Evolutionary conservation across 2,888 invertebrate genomes (phyloP), one percentile per base, ranked within the genome.

Genomic region (Fragum fragum): DNA sequence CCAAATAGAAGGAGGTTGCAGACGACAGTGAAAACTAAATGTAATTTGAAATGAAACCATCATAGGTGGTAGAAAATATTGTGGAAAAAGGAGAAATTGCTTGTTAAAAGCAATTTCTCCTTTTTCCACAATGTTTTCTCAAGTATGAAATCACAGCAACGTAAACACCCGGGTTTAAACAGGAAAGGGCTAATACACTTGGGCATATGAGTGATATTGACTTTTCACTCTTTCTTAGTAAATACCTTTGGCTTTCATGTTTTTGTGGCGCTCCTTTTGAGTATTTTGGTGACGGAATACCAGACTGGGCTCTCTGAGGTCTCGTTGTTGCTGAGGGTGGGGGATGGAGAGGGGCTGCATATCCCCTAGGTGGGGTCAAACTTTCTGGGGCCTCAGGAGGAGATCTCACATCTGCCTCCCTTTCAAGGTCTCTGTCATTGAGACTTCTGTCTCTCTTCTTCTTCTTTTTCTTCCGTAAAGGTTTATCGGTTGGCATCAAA

Each of bases 321-420:
- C 87, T 79, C 3, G 76, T 55, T 59, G 86, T 88, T 14, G 87
- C 88, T 76, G 88, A 87, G 29, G 90, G 90, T 26, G 91, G 91
- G 14, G 92, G 92, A 68, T 92, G 91, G n/a, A 92, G 86, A 2
- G 91, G 91, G 0, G 91, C 91, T 53, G 91, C 91, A 80, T 88
- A 91, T 26, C 92, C 92, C 26, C 90, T 69, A 16, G 91, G 91
- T 28, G 90, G 91, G 55, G 90, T 87, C 59, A 91, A 85, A 79
- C 89, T 90, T 76, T 90, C 89, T 9, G 90, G 90, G 7, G 84
- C 85, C 47, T 86, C 81, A 11, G 87, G 79, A 21, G 88, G 88
- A 63, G 88, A 88, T 55, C 87, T 81, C n/a, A 83, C 76, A 61
- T 91, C 90, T 28, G 77, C 79, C 74, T 87, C 89, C 63, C 86